A percentile compares a stretch with the other conserved stretches of the same genome.
Conservation (phyloP, 2,888 invertebrate genomes). For the Polymixis lichenea region DNA sequence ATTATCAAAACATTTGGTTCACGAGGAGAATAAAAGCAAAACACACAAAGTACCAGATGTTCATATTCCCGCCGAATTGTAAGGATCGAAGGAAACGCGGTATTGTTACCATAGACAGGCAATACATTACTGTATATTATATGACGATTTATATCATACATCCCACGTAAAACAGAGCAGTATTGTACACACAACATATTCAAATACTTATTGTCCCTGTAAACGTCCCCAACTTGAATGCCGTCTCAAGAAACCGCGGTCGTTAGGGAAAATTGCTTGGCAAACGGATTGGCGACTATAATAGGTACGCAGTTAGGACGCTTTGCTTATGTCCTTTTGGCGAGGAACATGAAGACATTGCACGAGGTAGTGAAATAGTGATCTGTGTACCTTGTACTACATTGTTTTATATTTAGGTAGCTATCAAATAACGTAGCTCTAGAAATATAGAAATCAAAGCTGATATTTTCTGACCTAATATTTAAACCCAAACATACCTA, state of each 20-base stretch:
- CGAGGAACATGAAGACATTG: neutral
- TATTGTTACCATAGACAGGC: conserved; percentile 50
- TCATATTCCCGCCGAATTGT: conserved; percentile 60
- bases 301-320: conserved; percentile 24
- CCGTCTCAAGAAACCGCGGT: conserved; percentile 44
- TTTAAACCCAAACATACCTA: neutral
- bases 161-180: conserved; percentile 28
- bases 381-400: neutral
- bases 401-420: too few relatives aligned
- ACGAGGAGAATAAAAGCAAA: conserved; percentile 53
- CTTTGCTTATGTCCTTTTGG: conserved; percentile 7
- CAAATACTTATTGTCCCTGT: conserved; percentile 42
- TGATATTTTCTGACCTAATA: neutral
- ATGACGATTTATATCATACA: conserved; percentile 36
- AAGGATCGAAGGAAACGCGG: conserved; percentile 47
- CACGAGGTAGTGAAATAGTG: conserved; percentile 4
- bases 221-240: conserved; percentile 40
- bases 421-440: too few relatives aligned
- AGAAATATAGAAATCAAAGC: neutral
- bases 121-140: conserved; percentile 38
- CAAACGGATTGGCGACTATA: conserved; percentile 45
- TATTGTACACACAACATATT: conserved; percentile 30
- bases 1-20: conserved; percentile 48
- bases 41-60: conserved; percentile 63
- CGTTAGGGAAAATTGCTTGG: conserved; percentile 50